Evolutionary conservation across 2,797 vertebrate species (phyloP), one percentile per base, ranked within the genome.

Genomic region (Lithobates pipiens): DNA sequence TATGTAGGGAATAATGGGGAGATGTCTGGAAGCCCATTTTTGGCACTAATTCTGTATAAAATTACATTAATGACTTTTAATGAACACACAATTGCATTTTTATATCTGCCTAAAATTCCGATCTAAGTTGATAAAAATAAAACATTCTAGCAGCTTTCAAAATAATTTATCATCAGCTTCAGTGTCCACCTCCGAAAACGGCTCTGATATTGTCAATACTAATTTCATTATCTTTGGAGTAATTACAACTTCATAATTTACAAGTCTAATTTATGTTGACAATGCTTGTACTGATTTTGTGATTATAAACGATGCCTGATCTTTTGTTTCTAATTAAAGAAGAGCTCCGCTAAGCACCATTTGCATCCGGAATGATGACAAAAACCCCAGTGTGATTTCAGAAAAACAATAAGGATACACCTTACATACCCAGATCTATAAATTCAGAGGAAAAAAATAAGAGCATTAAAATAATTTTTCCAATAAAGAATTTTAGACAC

Each of bases 261-360:
- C 89, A 93, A 91, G 89, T 90, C 89, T 92, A 93, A 93, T 92
- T 86, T 89, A 92, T 92, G 91, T 89, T 91, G 91, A 93, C 90
- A 88, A 85, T 85, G 85, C 90, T 89, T 91, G 79, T 90, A 86
- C 88, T 89, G 92, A 93, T 91, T 91, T 89, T 71, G 86, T 90
- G 86, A 93, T 93, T 89, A 92, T 91, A 91, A 73, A 46, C 36
- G 86, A 89, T 89, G 86, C 89, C 89, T 88, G 88, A 86, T 75
- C 70, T 90, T 93, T 92, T 90, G 87, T 91, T 88, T 91, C 85
- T 87, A 89, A 90, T 89, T 54, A 89, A 88, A 90, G 86, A 72
- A 23, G 21, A 61, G 21, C 18, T 61, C 54, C 6, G 21, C 21
- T 61, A 61, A 61, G 21, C 54, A 61, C 8, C 23, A 61, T 61